Base-by-base conservation (phyloP, 2,797 vertebrate genomes). In the Labroides dimidiatus region DNA sequence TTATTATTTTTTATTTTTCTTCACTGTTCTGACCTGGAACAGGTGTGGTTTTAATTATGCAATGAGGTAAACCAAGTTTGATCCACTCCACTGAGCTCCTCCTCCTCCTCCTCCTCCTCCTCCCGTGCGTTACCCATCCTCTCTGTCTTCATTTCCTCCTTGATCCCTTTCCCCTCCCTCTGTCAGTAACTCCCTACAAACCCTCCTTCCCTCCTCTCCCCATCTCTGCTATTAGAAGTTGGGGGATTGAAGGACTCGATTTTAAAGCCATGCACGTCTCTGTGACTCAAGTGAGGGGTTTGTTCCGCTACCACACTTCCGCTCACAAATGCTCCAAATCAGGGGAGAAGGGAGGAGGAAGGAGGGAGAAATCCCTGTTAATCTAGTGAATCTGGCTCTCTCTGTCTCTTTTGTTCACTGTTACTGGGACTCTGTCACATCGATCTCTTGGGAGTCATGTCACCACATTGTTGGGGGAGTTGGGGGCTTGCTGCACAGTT, bases 231-330 rank as follows among this genome's bases (percentile, higher is more conserved):
- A 80, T 87, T 59, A 80, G 60, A 79, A 89, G 79, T 89, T 75
- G 80, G 85, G 85, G 83, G 85, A 82, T 87, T 91, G 91, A 92
- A 93, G 85, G 88, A 89, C 92, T 92, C 52, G 21, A 93, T 94
- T 93, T 93, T 87, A 87, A 94, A 89, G 85, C 93, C 2, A 47
- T 19, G 82, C 93, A 94, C 93, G 92, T 94, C 89, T 89, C 80
- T 4, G 80, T 72, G 84, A 91, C 83, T 94, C 88, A 94, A 94
- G 90, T 89, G 87, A 91, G 88, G 90, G 91, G 91, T 92, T 93
- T 94, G 93, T 94, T 93, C 91, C 82, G 75, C 84, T 72, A 89
- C 91, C 92, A 91, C 92, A 93, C 91, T 94, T 94, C 92, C 93
- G 90, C 84, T 92, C 90, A 86, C 86, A 86, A 91, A 91, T 82